Evolutionary conservation across 2,797 vertebrate species (phyloP).

Genomic region (Hybognathus amarus): DNA sequence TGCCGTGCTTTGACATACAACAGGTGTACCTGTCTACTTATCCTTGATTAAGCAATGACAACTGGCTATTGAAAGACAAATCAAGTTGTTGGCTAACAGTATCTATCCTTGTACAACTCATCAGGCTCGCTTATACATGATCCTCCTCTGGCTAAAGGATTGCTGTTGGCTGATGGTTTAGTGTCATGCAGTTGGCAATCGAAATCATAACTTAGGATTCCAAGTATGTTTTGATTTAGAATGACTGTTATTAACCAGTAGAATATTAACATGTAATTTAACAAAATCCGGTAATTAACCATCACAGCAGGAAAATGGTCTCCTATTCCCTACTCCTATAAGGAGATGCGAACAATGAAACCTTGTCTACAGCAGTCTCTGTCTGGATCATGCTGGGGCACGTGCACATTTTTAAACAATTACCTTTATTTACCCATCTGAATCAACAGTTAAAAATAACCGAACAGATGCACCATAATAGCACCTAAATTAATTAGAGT

Average conservation of each 20-base stretch:
- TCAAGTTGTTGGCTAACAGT: conserved; percentile 22
- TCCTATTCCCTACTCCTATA: conserved; percentile 2
- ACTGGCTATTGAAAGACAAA: not conserved
- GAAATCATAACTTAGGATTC: not conserved
- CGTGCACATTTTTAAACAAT: conserved; percentile 43
- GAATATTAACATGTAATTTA: conserved; percentile 31
- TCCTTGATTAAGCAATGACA: not conserved
- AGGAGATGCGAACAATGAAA: conserved; percentile 23
- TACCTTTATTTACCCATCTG: conserved; percentile 40
- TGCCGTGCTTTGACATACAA: not conserved
- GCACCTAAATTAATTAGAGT: conserved; percentile 45
- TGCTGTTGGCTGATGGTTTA: not conserved
- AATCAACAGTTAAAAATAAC: conserved; percentile 57
- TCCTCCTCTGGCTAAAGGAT: not conserved
- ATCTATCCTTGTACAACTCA: not conserved
- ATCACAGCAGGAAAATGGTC: conserved; percentile 11
- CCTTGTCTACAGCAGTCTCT: conserved; percentile 2
- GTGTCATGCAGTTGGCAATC: not conserved
- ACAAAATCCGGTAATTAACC: conserved; percentile 38
- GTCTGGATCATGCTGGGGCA: conserved; percentile 28
- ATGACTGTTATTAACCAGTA: conserved; percentile 5
- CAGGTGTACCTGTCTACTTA: conserved; percentile 1
- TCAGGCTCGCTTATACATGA: not conserved
- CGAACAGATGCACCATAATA: conserved; percentile 42
- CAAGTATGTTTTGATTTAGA: conserved; percentile 18